phyloP scores from a whole-genome alignment of 2,888 invertebrate species.

The Harpagoxenus sublaevis region DNA sequence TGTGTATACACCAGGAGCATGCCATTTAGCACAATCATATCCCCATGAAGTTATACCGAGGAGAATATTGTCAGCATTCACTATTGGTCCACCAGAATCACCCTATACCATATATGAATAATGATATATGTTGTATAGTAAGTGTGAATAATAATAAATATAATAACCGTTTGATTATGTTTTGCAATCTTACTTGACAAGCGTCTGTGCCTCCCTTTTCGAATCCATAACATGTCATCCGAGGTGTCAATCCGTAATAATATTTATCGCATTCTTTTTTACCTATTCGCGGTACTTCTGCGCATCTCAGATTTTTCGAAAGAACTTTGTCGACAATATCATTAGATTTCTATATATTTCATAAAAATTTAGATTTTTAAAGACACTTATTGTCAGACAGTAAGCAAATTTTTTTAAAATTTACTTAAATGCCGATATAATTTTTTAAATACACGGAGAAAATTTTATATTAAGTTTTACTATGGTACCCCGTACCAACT shows the following conservation, averaged over 20 bases:
- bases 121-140: not conserved
- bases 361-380: not conserved
- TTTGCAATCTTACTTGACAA: slow-evolving; percentile 77
- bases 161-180: not conserved
- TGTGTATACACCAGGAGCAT: slow-evolving; percentile 80
- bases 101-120: slow-evolving; percentile 72
- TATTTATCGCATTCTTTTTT: slow-evolving; percentile 86
- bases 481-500: too few species aligned
- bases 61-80: slow-evolving; percentile 70
- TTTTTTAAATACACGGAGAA: too few species aligned
- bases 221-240: slow-evolving; percentile 89
- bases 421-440: not conserved
- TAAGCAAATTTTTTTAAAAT: not conserved
- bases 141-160: not conserved
- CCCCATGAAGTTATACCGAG: slow-evolving; percentile 83
- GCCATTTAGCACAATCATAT: slow-evolving; percentile 73
- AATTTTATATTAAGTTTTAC: too few species aligned
- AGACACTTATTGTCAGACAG: not conserved
- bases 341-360: not conserved
- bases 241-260: slow-evolving; percentile 87
- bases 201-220: slow-evolving; percentile 87
- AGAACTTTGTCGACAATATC: not conserved
- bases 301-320: slow-evolving; percentile 86
- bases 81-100: slow-evolving; percentile 82
- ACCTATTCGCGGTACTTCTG: slow-evolving; percentile 88